Evolutionary conservation across 2,113 vertebrate genomes (phyloP), one percentile per base, ranked within the genome.

Genomic region (Eretmodus cyanostictus): DNA sequence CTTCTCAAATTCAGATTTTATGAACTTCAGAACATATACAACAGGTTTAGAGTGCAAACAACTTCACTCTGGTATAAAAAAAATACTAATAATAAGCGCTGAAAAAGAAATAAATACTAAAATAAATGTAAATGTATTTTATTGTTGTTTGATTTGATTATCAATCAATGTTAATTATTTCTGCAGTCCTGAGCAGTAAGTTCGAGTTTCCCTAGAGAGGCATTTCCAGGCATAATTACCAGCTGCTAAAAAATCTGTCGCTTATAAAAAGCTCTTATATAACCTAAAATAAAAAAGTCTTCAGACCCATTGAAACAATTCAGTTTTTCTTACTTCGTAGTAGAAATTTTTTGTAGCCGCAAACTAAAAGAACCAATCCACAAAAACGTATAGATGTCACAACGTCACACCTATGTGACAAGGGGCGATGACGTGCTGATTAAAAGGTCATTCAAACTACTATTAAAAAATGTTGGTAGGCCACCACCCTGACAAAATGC

Each of bases 1-100:
- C 71, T 49, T 78, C 42, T 49, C 16, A 76, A 2, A 47, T 76
- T 29, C 40, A 78, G 24, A 78, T 49, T 78, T 78, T 78, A 78
- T 78, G 1, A 31, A 49, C 71, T 31, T 47, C 71, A 31, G 24
- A 49, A 11, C 71, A 78, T 78, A 47, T 49, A 1, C 27, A 78
- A 31, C 45, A 78, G 17, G 73, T 31, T n/a, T 51, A 49, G 27
- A 78, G 17, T n/a, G 45, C 7, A 78, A 19, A 51, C 10, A 78
- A n/a, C 16, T 13, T 51, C 73, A 9, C 2, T 51, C 5, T 12
- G 16, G 42, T 78, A n/a, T 34, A 19, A 49, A 78, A 29, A 47
- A 11, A 49, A 29, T 2, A 49, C 40, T 49, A 76, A 31, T 31
- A 49, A 49, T 66, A n/a, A 31, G 16, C 16, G 49, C 27, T 31